Conservation (phyloP, 2,113 vertebrate genomes). For the Arvicanthis niloticus region DNA sequence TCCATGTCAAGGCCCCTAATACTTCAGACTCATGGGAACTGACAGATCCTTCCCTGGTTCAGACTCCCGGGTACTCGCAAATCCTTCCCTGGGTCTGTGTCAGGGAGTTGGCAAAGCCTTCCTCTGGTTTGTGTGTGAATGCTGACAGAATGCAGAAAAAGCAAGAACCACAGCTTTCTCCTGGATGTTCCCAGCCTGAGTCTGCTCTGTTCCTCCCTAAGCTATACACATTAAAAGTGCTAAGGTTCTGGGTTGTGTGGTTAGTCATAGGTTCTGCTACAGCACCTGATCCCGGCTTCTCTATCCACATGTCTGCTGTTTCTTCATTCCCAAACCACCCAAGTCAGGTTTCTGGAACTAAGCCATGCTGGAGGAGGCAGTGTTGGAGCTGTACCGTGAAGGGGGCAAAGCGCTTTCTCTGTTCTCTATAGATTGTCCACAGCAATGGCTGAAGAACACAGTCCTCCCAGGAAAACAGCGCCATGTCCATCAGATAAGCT, state of each 20-base stretch:
- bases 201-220: not conserved
- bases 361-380: not conserved
- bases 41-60: not conserved
- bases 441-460: not conserved
- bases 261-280: not conserved
- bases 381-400: not conserved
- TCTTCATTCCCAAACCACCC: not conserved
- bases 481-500: not conserved
- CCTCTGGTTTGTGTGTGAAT: not conserved
- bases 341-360: not conserved
- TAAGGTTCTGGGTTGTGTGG: not conserved
- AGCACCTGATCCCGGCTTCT: not conserved
- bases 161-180: not conserved
- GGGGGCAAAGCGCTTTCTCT: not conserved
- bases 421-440: not conserved
- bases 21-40: not conserved
- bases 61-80: not conserved
- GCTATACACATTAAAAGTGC: rapidly evolving
- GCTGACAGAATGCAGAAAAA: not conserved
- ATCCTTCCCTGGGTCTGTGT: not conserved
- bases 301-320: not conserved
- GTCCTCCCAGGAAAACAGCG: too few species aligned
- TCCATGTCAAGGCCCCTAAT: not conserved
- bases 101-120: not conserved
- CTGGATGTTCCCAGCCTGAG: not conserved